Percentiles rank a stretch among this genome's conserved stretches.
These are phyloP conservation scores for Anguilla marmorata DNA, from an alignment of 2,797 vertebrate species.

Conservation along the genomic window DNA sequence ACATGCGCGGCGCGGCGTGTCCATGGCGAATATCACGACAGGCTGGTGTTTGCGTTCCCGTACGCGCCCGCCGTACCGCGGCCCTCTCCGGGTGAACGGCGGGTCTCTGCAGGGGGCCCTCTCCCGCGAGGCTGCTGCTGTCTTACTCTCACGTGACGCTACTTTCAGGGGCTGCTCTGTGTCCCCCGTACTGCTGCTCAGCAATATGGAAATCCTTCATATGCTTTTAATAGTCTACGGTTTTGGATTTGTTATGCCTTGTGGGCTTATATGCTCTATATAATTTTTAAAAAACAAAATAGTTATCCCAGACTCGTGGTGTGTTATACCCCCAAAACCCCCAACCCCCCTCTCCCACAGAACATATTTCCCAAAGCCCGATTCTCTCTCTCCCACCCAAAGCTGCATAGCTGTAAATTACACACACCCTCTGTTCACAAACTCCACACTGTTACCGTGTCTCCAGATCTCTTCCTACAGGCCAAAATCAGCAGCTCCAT, in stretches of 20 bases:
- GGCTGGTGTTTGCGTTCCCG: slow-evolving; percentile 48
- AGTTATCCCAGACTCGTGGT: slow-evolving; percentile 71
- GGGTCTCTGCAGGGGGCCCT: slow-evolving; percentile 45
- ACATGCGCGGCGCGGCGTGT: slow-evolving; percentile 40
- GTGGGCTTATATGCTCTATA: slow-evolving; percentile 62
- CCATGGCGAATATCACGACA: slow-evolving; percentile 52
- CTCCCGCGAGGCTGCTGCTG: slow-evolving; percentile 40
- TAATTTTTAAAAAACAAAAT: slow-evolving; percentile 72
- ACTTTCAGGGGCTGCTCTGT: slow-evolving; percentile 24
- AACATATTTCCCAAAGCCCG: background rate
- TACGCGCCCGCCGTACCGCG: slow-evolving; percentile 49
- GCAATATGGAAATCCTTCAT: slow-evolving; percentile 73
- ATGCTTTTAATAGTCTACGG: slow-evolving; percentile 69
- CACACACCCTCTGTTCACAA: background rate
- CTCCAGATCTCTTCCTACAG: background rate
- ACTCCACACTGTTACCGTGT: background rate
- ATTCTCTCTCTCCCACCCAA: background rate
- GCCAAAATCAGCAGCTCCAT: background rate
- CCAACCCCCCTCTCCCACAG: slow-evolving; percentile 42
- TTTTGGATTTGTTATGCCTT: slow-evolving; percentile 62
- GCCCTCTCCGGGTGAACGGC: slow-evolving; percentile 56
- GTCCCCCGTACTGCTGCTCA: slow-evolving; percentile 62
- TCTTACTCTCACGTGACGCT: slow-evolving; percentile 45
- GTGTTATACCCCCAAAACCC: slow-evolving; percentile 12
- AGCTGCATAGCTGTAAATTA: background rate